Base-by-base conservation (phyloP, 2,888 invertebrate species). In the Noctua fimbriata region DNA sequence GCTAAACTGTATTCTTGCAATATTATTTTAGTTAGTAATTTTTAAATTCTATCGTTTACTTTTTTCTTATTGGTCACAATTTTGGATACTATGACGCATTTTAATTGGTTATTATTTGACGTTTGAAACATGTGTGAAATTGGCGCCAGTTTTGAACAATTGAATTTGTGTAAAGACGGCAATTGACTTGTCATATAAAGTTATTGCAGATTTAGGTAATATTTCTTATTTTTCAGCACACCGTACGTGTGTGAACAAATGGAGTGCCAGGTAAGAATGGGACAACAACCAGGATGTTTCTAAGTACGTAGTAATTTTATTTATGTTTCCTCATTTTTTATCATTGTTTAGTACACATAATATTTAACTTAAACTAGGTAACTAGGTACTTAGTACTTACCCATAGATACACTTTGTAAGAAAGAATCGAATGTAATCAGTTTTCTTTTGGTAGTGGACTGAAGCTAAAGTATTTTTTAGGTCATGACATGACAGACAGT, bases 51-150 rank as follows among this genome's bases (percentile, higher is more conserved):
- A 6, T 63, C 5, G 7, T 4, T 16, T 32, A 10, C 0, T 44
- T 14, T 76, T 73, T 82, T 72, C 21, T 14, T 60, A 67, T 44
- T 83, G 83, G 78, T 55, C 52, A 86, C 41, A 52, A 28, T 70
- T 36, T 55, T n/a, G 6, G 16, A 72, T 65, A 21, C 5, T 28
- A 65, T 63, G 69, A 83, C 52, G 32, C 52, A 47, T 66, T 78
- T 21, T 66, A 28, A 84, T 84, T 84, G 84, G 84, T 49, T 72
- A 24, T 2, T 52, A 21, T 47, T 79, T 84, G 84, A 84, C 80
- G 49, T 83, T 65, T 49, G 60, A 75, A 86, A 84, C 87, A 84
- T 79, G 49, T 79, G 80, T 87, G 65, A 70, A n/a, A 36, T 58
- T 75, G 70, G 84, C 84, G 84, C 84, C 60, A 76, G 16, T 58